Base-by-base conservation (phyloP, 1,140 invertebrate species). In the Drosophila asahinai region DNA sequence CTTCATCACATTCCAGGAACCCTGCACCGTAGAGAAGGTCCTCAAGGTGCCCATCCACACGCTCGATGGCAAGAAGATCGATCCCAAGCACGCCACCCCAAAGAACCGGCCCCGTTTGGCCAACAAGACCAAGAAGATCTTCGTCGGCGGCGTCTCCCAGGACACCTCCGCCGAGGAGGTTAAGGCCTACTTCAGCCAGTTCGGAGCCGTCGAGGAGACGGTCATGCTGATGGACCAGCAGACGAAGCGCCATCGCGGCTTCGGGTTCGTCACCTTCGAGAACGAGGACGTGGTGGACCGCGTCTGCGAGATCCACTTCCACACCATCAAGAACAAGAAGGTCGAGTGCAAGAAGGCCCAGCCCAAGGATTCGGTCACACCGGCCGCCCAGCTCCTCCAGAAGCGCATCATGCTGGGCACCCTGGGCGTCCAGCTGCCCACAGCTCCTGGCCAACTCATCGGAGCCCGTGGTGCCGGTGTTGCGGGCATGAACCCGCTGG, bases 161-260 rank as follows among this genome's bases (percentile, higher is more conserved):
- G 97, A 98, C 93, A 98, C 97, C 1, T 97, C 97, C 33, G 96
- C 97, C 57, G 97, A 98, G 48, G 97, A 98, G 93, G 97, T 98
- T 0, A 97, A 97, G 93, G 96, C 96, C 19, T 98, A 98, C 93
- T 98, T 98, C 94, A 96, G 96, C 80, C 97, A 98, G 93, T 98
- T 98, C 92, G 97, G 97, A 14, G 97, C 97, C 93, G 97, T 98
- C 25, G 97, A 98, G 92, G 97, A 98, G 92, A 97, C 97, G 17
- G 97, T 98, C 12, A 98, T 98, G 97, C 95, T 98, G 77, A 98
- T 98, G 97, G 97, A 98, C 93, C 97, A 98, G 93, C 97, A 98
- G 93, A 98, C 97, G 9, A 98, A 98, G 91, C 95, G 97, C 43
- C 97, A 98, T 92, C 95, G 97, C 52, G 97, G 97, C 58, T 98